Evolutionary conservation across 2,888 invertebrate species (phyloP), one percentile per base, ranked within the genome.

Genomic region (Volucella zonaria): DNA sequence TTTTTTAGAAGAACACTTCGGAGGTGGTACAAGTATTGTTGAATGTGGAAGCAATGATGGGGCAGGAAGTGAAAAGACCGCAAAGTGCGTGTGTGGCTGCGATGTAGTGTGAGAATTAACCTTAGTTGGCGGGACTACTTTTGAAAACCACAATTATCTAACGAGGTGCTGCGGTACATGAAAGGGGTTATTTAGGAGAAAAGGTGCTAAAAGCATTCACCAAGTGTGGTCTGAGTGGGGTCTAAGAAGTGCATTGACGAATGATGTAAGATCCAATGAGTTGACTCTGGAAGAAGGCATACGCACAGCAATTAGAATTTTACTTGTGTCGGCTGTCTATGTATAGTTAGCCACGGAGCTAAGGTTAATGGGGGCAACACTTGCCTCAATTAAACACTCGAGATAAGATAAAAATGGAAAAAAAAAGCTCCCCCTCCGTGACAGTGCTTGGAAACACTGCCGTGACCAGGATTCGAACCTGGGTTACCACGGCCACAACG

Each of bases 381-480:
- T 31, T 31, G 31, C 31, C 31, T 31, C 31, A 31, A 31, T 31
- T 31, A 31, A 31, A 6, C 6, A 6, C 6, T 31, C 6, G 31
- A 31, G 31, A 31, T 31, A 38, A 56, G n/a, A 56, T 1, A 31
- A 12, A 31, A 38, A 31, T 38, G 0, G 8, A 31, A 38, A 31
- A 12, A 31, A 56, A 31, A 11, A 4, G 1, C 9, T n/a, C 11
- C 56, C 9, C n/a, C 38, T 64, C 74, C 74, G 74, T 74, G 74
- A 74, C 74, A 74, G 56, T 74, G 74, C 11, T 62, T 56, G n/a
- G 54, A 47, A n/a, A 74, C 74, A 74, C 64, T 74, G 74, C 74
- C 74, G 74, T 74, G 74, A 74, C 74, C 74, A 74, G 74, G 74
- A 74, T 74, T 74, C 74, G 74, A 74, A 74, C 74, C 74, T 74